phyloP scores from a whole-genome alignment of 1,140 invertebrate species.

The Lepidurus apus region DNA sequence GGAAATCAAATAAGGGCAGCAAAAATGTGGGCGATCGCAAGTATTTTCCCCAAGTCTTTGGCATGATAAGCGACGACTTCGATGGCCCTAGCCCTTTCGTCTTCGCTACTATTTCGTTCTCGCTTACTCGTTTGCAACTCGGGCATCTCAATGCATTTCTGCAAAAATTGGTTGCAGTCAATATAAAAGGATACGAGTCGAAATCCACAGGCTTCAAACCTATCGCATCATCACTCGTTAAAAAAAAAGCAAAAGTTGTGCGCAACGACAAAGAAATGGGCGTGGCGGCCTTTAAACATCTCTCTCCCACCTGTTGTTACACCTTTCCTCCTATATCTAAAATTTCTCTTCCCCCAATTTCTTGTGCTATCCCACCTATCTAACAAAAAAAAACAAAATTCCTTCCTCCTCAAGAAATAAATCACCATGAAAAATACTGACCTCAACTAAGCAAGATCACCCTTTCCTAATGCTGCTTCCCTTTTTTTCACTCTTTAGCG shows the following conservation, averaged over 20 bases:
- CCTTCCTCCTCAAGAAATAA: too few species aligned
- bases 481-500: not conserved
- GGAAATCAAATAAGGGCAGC: not conserved
- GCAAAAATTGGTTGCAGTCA: constrained; percentile 14
- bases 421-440: not conserved
- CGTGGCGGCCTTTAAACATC: not conserved
- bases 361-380: not conserved
- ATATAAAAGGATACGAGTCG: constrained; percentile 11
- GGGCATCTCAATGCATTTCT: not conserved
- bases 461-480: not conserved
- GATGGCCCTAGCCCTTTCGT: not conserved
- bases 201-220: not conserved
- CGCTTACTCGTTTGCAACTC: not conserved
- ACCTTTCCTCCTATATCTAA: not conserved
- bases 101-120: not conserved
- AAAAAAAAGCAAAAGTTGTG: constrained; percentile 15
- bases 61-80: not conserved
- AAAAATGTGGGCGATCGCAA: constrained; percentile 1
- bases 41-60: not conserved
- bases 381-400: not conserved
- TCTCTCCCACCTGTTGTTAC: not conserved
- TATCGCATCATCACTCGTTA: not conserved
- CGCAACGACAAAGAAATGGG: constrained; percentile 17
- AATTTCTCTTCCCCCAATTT: not conserved
- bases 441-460: constrained; percentile 15